Base-by-base conservation (phyloP, 2,888 invertebrate species). In the Slavum lentiscoides region DNA sequence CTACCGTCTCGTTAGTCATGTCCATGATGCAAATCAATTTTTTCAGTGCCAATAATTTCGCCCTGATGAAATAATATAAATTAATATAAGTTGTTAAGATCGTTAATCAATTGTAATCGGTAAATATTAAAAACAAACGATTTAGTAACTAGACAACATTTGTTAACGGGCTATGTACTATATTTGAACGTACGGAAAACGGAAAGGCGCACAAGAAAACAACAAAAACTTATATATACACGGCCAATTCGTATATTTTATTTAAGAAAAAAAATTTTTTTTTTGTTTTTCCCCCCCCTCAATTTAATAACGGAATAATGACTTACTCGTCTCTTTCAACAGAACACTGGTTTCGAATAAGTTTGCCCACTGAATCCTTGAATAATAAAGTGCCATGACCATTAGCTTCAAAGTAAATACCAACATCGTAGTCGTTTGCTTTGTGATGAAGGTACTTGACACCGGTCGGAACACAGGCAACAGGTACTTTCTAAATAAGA, bases 331-430 rank as follows among this genome's bases (percentile, higher is more conserved):
- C 59, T 19, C 17, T 53, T 67, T 82, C 70, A 21, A 55, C 59
- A 23, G 55, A 58, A 37, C n/a, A 77, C 49, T 73, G 62, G 0
- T 64, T 58, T 43, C 30, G 49, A 64, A 80, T 80, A 8, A 72
- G 55, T 64, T 70, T 55, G 17, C 72, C 23, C 17, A 80, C 53
- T 30, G 23, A 6, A 19, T 82, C 67, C 85, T 93, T 95, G 85
- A 96, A 96, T 0, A 96, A 88, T 0, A 95, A 93, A 0, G 98
- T 99, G 19, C 99, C 99, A 88, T 99, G 99, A 0, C 99, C 99
- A 88, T 99, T 99, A 0, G 99, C 98, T 86, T 99, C 99, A 87
- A 99, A 99, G 88, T 99, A 99, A 7, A 99, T 91, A 4, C 98
- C 98, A 84, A 99, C 91, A 86, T 99, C 98, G 88, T 92, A 98